A percentile compares a stretch with the other conserved stretches of the same genome.
Evolutionary conservation across 2,888 invertebrate genomes (phyloP).

Genomic region (Arctia plantaginis): DNA sequence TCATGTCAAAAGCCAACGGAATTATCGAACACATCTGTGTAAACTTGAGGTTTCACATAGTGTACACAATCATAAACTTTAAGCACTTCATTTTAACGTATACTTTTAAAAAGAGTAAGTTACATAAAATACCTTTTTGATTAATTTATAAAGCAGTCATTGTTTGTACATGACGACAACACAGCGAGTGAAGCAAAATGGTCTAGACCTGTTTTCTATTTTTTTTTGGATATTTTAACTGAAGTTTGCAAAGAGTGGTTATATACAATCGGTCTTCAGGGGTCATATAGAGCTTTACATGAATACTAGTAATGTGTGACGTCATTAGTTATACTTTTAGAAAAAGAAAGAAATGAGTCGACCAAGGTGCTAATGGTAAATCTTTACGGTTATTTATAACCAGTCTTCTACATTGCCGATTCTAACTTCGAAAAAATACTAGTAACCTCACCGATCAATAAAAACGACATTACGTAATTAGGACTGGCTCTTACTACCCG

Average conservation of each 20-base stretch:
- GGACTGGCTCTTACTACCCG: too few species aligned
- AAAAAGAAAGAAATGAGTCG: neutral
- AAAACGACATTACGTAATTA: too few species aligned
- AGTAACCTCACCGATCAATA: too few species aligned
- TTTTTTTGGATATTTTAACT: neutral
- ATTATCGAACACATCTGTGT: constrained; percentile 68
- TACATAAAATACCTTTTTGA: constrained; percentile 34
- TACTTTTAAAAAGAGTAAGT: constrained; percentile 10
- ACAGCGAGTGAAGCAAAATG: constrained; percentile 34
- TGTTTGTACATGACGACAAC: constrained; percentile 38
- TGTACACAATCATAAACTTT: constrained; percentile 27
- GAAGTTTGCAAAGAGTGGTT: neutral
- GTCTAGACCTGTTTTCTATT: constrained; percentile 14
- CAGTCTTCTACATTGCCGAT: too few species aligned
- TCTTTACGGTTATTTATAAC: too few species aligned
- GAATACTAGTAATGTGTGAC: neutral
- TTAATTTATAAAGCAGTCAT: constrained; percentile 32
- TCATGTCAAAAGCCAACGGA: constrained; percentile 56
- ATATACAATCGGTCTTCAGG: neutral
- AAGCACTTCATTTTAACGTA: neutral
- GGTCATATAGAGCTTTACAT: too few species aligned
- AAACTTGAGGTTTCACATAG: constrained; percentile 51
- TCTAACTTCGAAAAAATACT: too few species aligned
- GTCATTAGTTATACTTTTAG: neutral
- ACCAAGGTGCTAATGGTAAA: too few species aligned